Conservation (phyloP, 1,140 invertebrate species). For the Drosophila lini region DNA sequence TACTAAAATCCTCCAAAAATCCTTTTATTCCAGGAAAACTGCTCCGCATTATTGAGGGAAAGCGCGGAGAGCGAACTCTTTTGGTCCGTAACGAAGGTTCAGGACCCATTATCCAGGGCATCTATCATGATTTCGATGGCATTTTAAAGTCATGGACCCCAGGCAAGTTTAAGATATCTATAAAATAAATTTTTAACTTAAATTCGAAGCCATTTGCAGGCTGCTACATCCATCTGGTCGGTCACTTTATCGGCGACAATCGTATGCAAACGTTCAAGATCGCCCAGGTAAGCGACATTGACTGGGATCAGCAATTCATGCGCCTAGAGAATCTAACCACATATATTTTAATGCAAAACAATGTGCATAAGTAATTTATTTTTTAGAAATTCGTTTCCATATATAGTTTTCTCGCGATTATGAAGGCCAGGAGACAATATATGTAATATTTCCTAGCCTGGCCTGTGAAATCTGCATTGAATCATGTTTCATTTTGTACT, state of each 20-base stretch:
- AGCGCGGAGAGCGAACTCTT: slow-evolving; percentile 57
- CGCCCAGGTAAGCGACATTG: slow-evolving; percentile 33
- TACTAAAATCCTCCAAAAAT: background rate
- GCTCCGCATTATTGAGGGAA: slow-evolving; percentile 64
- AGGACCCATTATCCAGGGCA: slow-evolving; percentile 70
- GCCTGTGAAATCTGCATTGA: slow-evolving; percentile 9
- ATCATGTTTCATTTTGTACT: slow-evolving; percentile 68
- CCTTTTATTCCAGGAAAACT: slow-evolving; percentile 57
- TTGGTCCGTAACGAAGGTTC: slow-evolving; percentile 55
- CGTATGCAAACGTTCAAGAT: slow-evolving; percentile 65
- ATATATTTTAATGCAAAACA: slow-evolving; percentile 66
- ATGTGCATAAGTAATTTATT: slow-evolving; percentile 38
- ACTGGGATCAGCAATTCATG: slow-evolving; percentile 51
- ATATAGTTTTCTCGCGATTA: background rate
- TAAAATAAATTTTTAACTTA: background rate
- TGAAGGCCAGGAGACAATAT: background rate
- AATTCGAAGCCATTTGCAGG: slow-evolving; percentile 32
- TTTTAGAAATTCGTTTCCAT: slow-evolving; percentile 9
- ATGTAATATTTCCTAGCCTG: background rate
- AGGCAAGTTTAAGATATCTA: slow-evolving; percentile 24
- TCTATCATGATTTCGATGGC: slow-evolving; percentile 70
- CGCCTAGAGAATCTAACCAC: slow-evolving; percentile 63
- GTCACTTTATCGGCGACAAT: slow-evolving; percentile 59
- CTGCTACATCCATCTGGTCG: slow-evolving; percentile 63
- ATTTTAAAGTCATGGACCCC: slow-evolving; percentile 21